phyloP scores from a whole-genome alignment of 2,888 invertebrate genomes.

The Rhaphigaster nebulosa region DNA sequence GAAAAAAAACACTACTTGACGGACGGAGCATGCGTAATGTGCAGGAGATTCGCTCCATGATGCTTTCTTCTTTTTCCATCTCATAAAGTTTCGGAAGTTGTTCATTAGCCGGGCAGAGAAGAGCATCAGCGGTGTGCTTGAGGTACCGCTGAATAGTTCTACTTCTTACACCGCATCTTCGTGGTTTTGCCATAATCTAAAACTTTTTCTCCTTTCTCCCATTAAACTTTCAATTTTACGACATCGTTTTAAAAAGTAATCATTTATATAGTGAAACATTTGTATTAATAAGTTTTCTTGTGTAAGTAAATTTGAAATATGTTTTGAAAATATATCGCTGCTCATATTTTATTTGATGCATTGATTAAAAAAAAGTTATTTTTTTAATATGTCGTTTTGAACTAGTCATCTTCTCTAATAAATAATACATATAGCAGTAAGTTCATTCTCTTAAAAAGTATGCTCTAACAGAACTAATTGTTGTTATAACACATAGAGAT shows the following conservation, averaged over 20 bases:
- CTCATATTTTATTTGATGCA: too few species aligned
- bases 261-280: background rate
- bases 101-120: background rate
- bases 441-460: too few species aligned
- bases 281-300: background rate
- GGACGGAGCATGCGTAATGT: background rate
- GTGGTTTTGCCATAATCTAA: background rate
- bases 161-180: background rate
- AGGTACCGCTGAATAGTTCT: background rate
- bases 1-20: background rate
- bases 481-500: too few species aligned
- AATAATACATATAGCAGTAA: too few species aligned
- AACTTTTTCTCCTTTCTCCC: background rate
- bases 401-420: too few species aligned
- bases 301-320: background rate
- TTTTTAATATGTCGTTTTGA: too few species aligned
- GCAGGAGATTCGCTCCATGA: background rate
- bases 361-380: too few species aligned
- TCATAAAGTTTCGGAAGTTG: slow-evolving; percentile 22
- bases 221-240: background rate
- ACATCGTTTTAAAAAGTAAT: background rate
- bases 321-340: background rate
- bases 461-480: too few species aligned
- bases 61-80: slow-evolving; percentile 5
- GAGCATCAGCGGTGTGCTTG: background rate